These are phyloP conservation scores for Coccyzus lansbergi DNA, from an alignment of 2,797 vertebrate species.

Conservation along the genomic window DNA sequence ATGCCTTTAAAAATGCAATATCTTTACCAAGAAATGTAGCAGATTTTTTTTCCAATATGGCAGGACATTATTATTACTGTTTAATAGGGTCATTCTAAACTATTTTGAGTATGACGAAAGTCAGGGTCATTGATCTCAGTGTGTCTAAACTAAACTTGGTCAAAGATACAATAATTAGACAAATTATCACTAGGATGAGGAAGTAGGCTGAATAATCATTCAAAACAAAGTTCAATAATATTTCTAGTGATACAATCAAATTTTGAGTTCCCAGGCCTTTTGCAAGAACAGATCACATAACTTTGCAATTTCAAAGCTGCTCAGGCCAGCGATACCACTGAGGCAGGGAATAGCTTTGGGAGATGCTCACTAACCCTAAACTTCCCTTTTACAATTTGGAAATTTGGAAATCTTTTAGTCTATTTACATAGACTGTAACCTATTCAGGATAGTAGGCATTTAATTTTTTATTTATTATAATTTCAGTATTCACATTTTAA, in stretches of 20 bases:
- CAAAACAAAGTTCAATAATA: not conserved
- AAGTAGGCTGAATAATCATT: not conserved
- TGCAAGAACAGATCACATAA: not conserved
- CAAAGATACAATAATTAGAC: not conserved
- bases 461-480: not conserved
- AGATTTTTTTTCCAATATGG: not conserved
- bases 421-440: not conserved
- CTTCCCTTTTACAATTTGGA: not conserved
- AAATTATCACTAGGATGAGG: not conserved
- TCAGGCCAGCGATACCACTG: not conserved
- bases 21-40: not conserved
- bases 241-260: not conserved
- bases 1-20: not conserved
- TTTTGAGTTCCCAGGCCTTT: not conserved
- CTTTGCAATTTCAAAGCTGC: not conserved
- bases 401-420: not conserved
- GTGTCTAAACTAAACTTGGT: slow-evolving; percentile 4
- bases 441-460: not conserved
- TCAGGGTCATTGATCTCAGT: not conserved
- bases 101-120: not conserved
- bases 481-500: not conserved
- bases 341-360: not conserved
- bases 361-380: not conserved
- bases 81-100: not conserved
- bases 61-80: not conserved